phyloP scores from a whole-genome alignment of 2,797 vertebrate species.

The Merluccius polli region DNA sequence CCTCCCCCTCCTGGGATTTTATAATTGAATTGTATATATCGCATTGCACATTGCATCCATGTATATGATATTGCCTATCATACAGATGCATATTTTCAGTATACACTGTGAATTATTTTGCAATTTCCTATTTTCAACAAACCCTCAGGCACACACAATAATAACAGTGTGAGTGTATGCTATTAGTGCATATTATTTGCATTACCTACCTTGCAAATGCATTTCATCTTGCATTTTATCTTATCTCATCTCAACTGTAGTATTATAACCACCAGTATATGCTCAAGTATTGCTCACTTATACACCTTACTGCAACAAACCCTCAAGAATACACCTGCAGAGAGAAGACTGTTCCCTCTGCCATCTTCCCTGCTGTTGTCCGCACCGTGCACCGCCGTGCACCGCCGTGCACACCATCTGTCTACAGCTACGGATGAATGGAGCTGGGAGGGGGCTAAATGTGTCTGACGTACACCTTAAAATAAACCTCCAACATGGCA shows the following conservation, averaged over 20 bases:
- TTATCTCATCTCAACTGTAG: not conserved
- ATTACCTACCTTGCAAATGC: not conserved
- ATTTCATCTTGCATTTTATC: no score
- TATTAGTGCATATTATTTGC: not conserved
- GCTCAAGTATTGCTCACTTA: not conserved
- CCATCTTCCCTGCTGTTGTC: conserved; percentile 37
- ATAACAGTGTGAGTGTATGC: not conserved
- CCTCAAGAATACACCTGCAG: conserved; percentile 12
- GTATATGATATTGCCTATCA: not conserved
- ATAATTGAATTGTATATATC: not conserved
- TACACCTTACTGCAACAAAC: not conserved
- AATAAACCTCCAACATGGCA: conserved; percentile 53
- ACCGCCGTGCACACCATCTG: conserved; percentile 42
- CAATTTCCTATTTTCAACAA: not conserved
- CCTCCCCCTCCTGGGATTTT: not conserved
- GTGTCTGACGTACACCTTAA: conserved; percentile 39
- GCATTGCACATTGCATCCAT: not conserved
- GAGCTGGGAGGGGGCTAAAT: conserved; percentile 51
- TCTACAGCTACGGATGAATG: conserved; percentile 48
- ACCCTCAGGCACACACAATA: not conserved
- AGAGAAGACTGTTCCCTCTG: conserved; percentile 40
- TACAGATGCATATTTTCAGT: not conserved
- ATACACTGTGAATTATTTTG: not conserved
- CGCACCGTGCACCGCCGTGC: not conserved
- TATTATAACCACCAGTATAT: not conserved